A percentile compares a stretch with the other conserved stretches of the same genome.
phyloP scores from a whole-genome alignment of 2,888 invertebrate genomes.

The Flexamia atlantica region DNA sequence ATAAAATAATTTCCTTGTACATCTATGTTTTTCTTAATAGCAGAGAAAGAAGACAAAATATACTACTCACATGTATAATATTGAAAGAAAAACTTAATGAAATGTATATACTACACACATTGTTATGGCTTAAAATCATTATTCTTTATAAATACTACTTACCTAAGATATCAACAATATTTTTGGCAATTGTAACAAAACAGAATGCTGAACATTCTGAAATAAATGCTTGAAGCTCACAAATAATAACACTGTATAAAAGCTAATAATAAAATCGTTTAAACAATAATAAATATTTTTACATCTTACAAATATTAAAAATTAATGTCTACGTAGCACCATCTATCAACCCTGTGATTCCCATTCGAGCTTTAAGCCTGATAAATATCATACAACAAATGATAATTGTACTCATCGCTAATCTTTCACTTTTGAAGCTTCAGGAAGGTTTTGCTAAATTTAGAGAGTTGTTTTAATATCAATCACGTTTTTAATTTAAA shows the following conservation, averaged over 20 bases:
- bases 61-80: too few relatives aligned
- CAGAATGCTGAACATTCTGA: slow-evolving; percentile 49
- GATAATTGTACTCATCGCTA: too few relatives aligned
- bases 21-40: too few relatives aligned
- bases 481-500: too few relatives aligned
- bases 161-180: slow-evolving; percentile 32
- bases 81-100: not conserved
- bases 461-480: too few relatives aligned
- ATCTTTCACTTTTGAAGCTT: too few relatives aligned
- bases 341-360: slow-evolving; percentile 25
- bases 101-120: slow-evolving; percentile 7
- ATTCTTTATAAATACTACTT: slow-evolving; percentile 15
- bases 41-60: too few relatives aligned
- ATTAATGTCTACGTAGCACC: slow-evolving; percentile 15
- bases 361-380: not conserved
- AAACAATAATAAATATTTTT: slow-evolving; percentile 49
- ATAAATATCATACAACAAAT: too few relatives aligned
- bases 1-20: too few relatives aligned
- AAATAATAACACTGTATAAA: slow-evolving; percentile 55
- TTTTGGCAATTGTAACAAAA: slow-evolving; percentile 55
- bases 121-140: slow-evolving; percentile 3
- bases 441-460: too few relatives aligned
- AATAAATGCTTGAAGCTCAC: slow-evolving; percentile 42
- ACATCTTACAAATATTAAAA: slow-evolving; percentile 28
- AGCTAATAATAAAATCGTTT: not conserved